These are phyloP conservation scores for Trichogramma pretiosum DNA, from an alignment of 1,140 invertebrate species.

Conservation along the genomic window DNA sequence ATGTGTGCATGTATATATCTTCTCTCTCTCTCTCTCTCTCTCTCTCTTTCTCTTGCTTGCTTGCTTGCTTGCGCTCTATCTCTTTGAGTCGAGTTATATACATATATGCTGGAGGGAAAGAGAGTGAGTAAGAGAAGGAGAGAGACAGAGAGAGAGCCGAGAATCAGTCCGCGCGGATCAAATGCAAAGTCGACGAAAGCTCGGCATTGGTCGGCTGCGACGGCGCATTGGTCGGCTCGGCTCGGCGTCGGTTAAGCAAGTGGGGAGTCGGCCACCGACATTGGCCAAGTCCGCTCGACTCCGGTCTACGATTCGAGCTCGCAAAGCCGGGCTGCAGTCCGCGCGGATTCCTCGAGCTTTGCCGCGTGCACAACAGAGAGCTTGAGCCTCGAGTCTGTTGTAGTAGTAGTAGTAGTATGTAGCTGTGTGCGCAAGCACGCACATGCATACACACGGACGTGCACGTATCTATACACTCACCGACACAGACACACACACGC, in stretches of 20 bases:
- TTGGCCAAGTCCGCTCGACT: conserved; percentile 26
- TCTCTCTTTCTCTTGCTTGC: too few species aligned
- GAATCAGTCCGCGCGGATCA: conserved; percentile 34
- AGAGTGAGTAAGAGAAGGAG: too few species aligned
- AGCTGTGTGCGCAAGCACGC: too few species aligned
- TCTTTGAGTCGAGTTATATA: too few species aligned
- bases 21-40: too few species aligned
- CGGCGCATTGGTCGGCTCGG: conserved; percentile 25
- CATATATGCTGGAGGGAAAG: not conserved
- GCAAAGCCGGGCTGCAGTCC: conserved; percentile 22
- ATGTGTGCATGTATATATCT: conserved; percentile 30
- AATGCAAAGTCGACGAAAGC: conserved; percentile 18
- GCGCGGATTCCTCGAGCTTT: conserved; percentile 39
- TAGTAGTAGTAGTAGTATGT: too few species aligned
- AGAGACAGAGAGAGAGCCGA: conserved; percentile 3
- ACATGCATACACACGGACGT: too few species aligned
- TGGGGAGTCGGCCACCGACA: not conserved
- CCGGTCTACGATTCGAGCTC: conserved; percentile 24
- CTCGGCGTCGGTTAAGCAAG: conserved; percentile 5
- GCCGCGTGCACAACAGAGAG: conserved; percentile 23
- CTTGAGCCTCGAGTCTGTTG: too few species aligned
- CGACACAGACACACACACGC: too few species aligned
- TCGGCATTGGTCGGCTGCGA: conserved; percentile 31
- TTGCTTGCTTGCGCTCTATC: conserved; percentile 4
- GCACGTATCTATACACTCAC: too few species aligned